Base-by-base conservation (phyloP, 2,888 invertebrate genomes). In the Antitype chi region DNA sequence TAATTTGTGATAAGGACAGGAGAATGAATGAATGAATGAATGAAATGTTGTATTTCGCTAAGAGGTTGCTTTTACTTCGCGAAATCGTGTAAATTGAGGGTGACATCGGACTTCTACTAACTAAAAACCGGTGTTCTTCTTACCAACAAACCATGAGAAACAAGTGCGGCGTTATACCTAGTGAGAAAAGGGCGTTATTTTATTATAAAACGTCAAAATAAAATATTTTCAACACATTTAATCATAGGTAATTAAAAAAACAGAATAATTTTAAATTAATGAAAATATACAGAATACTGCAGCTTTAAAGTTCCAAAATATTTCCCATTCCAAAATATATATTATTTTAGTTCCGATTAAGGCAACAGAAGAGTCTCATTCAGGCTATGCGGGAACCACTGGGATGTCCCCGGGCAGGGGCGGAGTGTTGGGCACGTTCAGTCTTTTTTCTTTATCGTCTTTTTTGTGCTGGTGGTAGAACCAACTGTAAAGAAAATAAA, bases 401-500 rank as follows among this genome's bases (percentile, higher is more conserved):
- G 87, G 84, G 0, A 80, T 72, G 6, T 85, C 81, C 0, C 69
- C 81, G 4, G 85, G 78, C 2, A 85, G 67, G 0, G 89, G 76
- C 7, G 88, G 85, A 20, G 81, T 78, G 57, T 66, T 84, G 6
- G 84, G 67, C 52, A 90, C 80, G 17, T 92, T 90, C 84, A 94
- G 84, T 84, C 92, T 89, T 76, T 92, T 94, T 70, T 93, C 90
- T 79, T 90, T 93, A 3, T 78, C 84, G 47, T 96, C 95, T 76
- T 92, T 91, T 78, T 90, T 94, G 79, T 95, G 95, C 81, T 94
- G 89, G 17, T 83, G 82, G 88, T 95, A 95, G 82, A 96, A 95
- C 96, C 96, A 96, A 81, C 96, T 96, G 89, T 2, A 92, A 69
- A 49, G 59, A 81, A 74, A 28, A 20, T 13, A 62, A 38, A 70